Evolutionary conservation across 2,888 invertebrate species (phyloP).

Genomic region (Congeria kusceri): DNA sequence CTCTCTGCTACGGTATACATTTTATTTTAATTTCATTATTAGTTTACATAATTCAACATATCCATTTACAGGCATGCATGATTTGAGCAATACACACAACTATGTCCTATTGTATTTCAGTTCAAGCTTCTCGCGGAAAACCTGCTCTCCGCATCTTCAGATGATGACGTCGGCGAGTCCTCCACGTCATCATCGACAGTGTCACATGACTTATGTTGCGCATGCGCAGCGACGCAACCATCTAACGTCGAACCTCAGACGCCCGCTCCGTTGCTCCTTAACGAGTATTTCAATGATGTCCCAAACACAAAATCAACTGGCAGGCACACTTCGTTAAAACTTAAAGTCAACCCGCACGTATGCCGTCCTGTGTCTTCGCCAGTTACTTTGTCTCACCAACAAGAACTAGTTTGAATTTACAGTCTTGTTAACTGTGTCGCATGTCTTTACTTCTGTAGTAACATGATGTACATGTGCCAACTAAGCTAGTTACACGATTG

Average conservation of each 20-base stretch:
- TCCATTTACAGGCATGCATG: too few species aligned
- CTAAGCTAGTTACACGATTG: too few species aligned
- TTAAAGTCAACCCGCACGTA: neutral
- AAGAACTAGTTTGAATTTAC: too few species aligned
- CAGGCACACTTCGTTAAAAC: neutral
- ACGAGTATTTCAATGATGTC: constrained; percentile 36
- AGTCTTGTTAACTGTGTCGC: too few species aligned
- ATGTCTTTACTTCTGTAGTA: too few species aligned
- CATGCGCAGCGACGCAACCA: neutral
- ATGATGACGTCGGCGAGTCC: neutral
- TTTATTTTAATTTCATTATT: too few species aligned
- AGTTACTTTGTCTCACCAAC: neutral
- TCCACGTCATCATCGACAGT: neutral
- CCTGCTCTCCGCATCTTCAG: neutral
- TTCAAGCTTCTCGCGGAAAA: neutral
- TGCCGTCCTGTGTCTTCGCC: neutral
- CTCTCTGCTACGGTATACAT: too few species aligned
- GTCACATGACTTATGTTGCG: neutral
- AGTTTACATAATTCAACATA: too few species aligned
- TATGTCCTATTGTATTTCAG: neutral
- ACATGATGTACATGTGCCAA: too few species aligned
- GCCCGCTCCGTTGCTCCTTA: constrained; percentile 43
- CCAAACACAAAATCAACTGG: neutral
- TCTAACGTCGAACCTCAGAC: constrained; percentile 46
- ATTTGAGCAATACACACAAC: neutral